phyloP scores from a whole-genome alignment of 2,113 vertebrate species.

The Gopherus evgoodei region DNA sequence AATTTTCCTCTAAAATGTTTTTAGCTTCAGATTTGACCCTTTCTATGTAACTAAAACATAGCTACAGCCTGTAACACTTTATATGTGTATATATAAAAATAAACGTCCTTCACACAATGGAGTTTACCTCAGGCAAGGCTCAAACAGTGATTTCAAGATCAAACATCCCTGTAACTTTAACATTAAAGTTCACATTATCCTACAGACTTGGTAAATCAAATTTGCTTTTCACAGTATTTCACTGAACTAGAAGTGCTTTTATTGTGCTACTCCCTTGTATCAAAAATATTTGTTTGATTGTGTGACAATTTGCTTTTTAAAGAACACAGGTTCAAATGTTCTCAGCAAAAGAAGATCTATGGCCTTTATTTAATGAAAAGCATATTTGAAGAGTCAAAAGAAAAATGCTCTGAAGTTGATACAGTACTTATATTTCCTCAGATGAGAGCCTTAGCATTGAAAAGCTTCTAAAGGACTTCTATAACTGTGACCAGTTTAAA shows the following conservation, averaged over 20 bases:
- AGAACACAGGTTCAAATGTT: neutral
- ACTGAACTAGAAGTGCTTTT: neutral
- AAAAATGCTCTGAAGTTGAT: conserved; percentile 16
- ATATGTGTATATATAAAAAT: neutral
- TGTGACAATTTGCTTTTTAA: neutral
- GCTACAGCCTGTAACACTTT: neutral
- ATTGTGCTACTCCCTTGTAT: neutral
- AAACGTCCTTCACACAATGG: neutral
- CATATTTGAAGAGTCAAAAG: neutral
- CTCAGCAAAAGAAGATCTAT: neutral
- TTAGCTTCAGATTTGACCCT: neutral
- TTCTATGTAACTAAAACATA: neutral
- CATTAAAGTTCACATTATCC: neutral
- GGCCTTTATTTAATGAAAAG: conserved; percentile 23
- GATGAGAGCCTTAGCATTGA: neutral
- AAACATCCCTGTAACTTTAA: neutral
- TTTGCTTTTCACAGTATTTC: neutral
- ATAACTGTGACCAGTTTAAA: neutral
- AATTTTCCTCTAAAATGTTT: neutral
- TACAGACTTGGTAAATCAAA: conserved; percentile 11
- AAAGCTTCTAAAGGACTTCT: conserved; percentile 24
- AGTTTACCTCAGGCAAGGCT: neutral
- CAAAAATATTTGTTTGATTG: conserved; percentile 20
- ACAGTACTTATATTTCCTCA: neutral
- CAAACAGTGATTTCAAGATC: neutral